Evolutionary conservation across 2,888 invertebrate species (phyloP).

Genomic region (Nymphalis urticae): DNA sequence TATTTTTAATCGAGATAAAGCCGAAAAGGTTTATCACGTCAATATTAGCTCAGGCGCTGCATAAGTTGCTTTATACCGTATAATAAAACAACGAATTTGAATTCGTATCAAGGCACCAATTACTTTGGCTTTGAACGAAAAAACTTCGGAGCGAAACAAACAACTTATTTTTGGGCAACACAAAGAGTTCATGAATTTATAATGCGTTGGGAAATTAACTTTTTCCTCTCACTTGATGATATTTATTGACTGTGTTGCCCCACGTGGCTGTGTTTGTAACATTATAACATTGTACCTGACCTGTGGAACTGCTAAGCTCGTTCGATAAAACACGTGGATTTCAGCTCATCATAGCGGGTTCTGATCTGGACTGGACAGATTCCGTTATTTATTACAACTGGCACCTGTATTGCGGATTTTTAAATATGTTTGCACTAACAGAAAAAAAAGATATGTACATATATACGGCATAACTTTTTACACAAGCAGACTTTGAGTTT

Average conservation of each 20-base stretch:
- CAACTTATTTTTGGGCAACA: constrained; percentile 65
- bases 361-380: no score
- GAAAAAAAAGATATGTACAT: no score
- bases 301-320: no score
- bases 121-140: constrained; percentile 43
- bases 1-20: constrained; percentile 24
- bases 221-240: constrained; percentile 55
- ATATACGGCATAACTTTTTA: no score
- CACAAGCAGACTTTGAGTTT: no score
- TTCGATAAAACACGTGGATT: no score
- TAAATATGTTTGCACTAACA: no score
- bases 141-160: constrained; percentile 58
- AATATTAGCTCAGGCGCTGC: constrained; percentile 33
- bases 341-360: no score
- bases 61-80: constrained; percentile 23
- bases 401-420: no score
- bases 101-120: constrained; percentile 47
- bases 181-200: constrained; percentile 77
- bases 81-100: constrained; percentile 44
- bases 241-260: constrained; percentile 33
- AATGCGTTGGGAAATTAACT: constrained; percentile 73
- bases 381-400: no score
- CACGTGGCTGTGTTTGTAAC: background rate
- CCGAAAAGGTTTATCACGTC: constrained; percentile 29
- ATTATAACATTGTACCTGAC: no score